These are phyloP conservation scores for Atta cephalotes DNA, from an alignment of 1,140 invertebrate genomes.

Conservation along the genomic window DNA sequence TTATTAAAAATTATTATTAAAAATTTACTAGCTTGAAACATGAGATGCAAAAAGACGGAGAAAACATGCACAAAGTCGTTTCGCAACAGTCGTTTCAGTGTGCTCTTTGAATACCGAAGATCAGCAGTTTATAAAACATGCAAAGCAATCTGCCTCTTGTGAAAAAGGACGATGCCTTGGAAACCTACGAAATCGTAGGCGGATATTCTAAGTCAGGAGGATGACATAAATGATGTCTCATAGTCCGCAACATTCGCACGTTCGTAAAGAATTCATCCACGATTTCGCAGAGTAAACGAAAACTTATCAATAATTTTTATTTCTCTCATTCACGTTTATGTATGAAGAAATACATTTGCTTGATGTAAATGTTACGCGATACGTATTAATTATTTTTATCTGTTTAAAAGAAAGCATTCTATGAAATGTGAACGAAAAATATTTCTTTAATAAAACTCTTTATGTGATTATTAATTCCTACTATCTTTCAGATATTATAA, in stretches of 20 bases:
- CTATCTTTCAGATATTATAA: background rate
- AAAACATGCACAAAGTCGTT: conserved; percentile 2
- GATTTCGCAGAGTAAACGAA: conserved; percentile 65
- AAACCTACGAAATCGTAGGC: conserved; percentile 64
- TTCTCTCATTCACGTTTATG: background rate
- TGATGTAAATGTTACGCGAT: background rate
- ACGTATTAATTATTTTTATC: background rate
- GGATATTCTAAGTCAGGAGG: conserved; percentile 52
- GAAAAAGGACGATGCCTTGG: conserved; percentile 61
- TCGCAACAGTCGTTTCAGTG: background rate
- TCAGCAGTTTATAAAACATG: conserved; percentile 73
- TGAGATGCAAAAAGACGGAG: background rate
- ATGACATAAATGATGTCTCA: conserved; percentile 59
- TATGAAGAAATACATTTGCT: conserved; percentile 10
- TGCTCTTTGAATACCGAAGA: conserved; percentile 53
- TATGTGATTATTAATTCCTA: conserved; percentile 4
- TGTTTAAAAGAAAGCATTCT: background rate
- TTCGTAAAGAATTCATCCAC: conserved; percentile 68
- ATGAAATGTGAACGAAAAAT: background rate
- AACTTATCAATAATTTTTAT: conserved; percentile 34
- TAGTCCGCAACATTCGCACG: background rate
- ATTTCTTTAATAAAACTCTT: background rate
- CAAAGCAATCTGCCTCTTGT: conserved; percentile 70
- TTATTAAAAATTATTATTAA: background rate
- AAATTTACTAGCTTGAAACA: background rate